Evolutionary conservation across 2,888 invertebrate species (phyloP).

Genomic region (Diplolepis rosae): DNA sequence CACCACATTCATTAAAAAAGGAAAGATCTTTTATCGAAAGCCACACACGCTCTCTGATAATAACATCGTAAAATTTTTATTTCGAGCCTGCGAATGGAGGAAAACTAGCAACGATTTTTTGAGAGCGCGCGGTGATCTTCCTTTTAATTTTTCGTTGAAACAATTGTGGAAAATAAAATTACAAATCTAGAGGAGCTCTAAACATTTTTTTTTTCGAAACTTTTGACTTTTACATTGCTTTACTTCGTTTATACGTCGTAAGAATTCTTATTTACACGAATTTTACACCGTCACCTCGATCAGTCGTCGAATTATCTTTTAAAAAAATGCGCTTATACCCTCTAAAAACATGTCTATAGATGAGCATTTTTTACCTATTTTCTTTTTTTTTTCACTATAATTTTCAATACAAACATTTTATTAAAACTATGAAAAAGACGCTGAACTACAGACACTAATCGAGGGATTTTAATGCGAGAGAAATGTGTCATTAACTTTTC

Average conservation of each 20-base stretch:
- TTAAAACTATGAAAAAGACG: background rate
- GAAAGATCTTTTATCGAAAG: slow-evolving; percentile 21
- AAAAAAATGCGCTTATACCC: slow-evolving; percentile 13
- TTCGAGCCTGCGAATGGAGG: slow-evolving; percentile 31
- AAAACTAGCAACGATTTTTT: slow-evolving; percentile 25
- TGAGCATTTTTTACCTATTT: slow-evolving; percentile 3
- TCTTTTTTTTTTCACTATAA: slow-evolving; percentile 6
- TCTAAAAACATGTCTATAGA: background rate
- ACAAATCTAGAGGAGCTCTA: slow-evolving; percentile 8
- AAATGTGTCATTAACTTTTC: slow-evolving; percentile 4
- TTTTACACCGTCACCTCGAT: slow-evolving; percentile 3
- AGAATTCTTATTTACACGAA: slow-evolving; percentile 28
- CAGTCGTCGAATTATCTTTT: slow-evolving; percentile 16
- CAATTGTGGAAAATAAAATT: background rate
- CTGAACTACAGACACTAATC: slow-evolving; percentile 3
- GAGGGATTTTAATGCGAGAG: background rate
- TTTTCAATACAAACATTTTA: background rate
- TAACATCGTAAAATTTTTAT: slow-evolving; percentile 30
- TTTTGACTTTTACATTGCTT: slow-evolving; percentile 39
- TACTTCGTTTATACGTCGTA: slow-evolving; percentile 40
- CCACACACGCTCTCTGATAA: slow-evolving; percentile 17
- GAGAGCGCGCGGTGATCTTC: background rate
- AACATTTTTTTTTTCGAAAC: slow-evolving; percentile 5
- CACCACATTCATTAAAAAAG: slow-evolving; percentile 14
- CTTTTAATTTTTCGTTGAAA: slow-evolving; percentile 12